These are phyloP conservation scores for Gymnodraco acuticeps DNA, from an alignment of 2,797 vertebrate genomes.

Conservation along the genomic window DNA sequence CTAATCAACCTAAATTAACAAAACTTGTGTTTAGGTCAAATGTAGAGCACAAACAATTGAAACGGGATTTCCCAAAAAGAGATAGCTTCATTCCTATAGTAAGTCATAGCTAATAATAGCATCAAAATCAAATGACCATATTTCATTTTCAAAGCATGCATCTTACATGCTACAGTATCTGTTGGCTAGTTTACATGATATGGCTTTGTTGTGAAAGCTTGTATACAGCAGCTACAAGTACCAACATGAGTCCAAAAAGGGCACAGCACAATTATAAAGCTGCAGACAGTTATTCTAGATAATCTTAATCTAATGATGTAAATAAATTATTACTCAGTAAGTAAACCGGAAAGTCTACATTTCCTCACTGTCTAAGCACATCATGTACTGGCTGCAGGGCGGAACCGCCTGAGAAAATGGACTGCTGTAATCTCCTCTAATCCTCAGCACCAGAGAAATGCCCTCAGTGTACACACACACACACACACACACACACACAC, in stretches of 20 bases:
- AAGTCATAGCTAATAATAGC: not conserved
- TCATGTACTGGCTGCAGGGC: conserved; percentile 41
- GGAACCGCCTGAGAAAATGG: conserved; percentile 63
- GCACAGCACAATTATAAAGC: conserved; percentile 9
- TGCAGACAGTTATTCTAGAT: conserved; percentile 3
- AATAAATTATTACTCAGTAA: conserved; percentile 30
- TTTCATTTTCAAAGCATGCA: not conserved
- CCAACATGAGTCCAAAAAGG: not conserved
- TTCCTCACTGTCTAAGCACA: conserved; percentile 41
- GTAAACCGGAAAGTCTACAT: conserved; percentile 50
- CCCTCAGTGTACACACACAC: too few relatives aligned
- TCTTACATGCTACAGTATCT: not conserved
- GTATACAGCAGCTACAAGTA: not conserved
- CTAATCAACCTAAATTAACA: not conserved
- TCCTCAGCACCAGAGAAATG: too few relatives aligned
- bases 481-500: too few relatives aligned
- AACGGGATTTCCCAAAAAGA: not conserved
- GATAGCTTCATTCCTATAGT: not conserved
- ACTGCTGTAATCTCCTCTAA: conserved; percentile 73
- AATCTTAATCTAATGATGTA: conserved; percentile 14
- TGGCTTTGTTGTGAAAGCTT: not conserved
- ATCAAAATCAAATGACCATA: not conserved
- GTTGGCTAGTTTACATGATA: not conserved
- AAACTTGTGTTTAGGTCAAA: not conserved
- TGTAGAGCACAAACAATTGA: not conserved